Base-by-base conservation (phyloP, 35 echinoderm and acorn worm species). In the Anneissia japonica region DNA sequence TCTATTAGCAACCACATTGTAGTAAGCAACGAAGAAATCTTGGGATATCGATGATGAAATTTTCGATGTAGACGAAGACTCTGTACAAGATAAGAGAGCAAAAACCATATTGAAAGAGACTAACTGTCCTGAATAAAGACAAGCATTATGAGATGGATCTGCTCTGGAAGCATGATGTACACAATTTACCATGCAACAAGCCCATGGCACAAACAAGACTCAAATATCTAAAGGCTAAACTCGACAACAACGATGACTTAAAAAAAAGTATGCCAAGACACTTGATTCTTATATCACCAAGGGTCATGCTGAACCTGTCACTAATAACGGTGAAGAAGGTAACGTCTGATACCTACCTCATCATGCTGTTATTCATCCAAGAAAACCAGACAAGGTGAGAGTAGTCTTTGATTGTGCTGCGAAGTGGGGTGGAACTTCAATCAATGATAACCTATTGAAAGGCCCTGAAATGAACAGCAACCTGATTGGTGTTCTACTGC, bases 271-370 rank as follows among this genome's bases (percentile, higher is more conserved):
- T 37, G 87, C 28, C 40, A 28, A 28, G 3, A 80, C 77, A 23
- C 73, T 94, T 0, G 4, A 86, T 19, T 88, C 80, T 0, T 76
- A 90, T 77, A 77, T 94, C 12, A 13, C 4, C n/a, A n/a, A n/a
- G n/a, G n/a, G n/a, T n/a, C n/a, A 84, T 84, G 89, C 89, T 31
- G 76, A 80, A 46, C 36, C 79, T 28, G 92, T 94, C 14, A 43
- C 40, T 43, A 14, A 43, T 43, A 6, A 14, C 40, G 40, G 40
- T 43, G 14, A 43, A 14, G 14, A 43, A 14, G 40, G 40, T 6
- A 43, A 43, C 40, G 14, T 43, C 2, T 88, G 78, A 46, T 80
- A 80, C 76, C 16, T 88, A 17, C 86, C 86, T 23, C 77, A 88
- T 37, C 84, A 86, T 38, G 31, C 55, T 2, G 41, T 88, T 33